Evolutionary conservation across 2,888 invertebrate genomes (phyloP).

Genomic region (Phlogophora meticulosa): DNA sequence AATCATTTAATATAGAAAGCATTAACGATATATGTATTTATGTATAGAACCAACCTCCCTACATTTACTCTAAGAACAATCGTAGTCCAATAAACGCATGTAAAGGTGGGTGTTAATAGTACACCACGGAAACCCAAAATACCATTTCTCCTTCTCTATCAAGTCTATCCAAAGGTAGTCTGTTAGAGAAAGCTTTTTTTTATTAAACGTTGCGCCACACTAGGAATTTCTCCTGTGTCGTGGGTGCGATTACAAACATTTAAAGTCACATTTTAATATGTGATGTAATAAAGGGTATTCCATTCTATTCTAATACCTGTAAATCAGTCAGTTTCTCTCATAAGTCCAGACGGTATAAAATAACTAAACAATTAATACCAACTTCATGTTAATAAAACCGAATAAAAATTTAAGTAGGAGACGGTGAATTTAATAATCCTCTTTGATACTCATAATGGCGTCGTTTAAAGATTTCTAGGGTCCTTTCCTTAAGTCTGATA

Average conservation of each 20-base stretch:
- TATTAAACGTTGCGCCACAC: too few relatives aligned
- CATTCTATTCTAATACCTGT: too few relatives aligned
- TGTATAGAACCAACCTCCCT: conserved; percentile 16
- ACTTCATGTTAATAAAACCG: conserved; percentile 18
- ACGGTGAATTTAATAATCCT: conserved; percentile 39
- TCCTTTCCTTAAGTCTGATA: conserved; percentile 66
- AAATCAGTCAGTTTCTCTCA: too few relatives aligned
- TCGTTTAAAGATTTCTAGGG: conserved; percentile 64
- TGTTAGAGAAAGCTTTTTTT: too few relatives aligned
- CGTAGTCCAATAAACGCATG: conserved; percentile 32
- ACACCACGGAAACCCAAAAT: too few relatives aligned
- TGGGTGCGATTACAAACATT: too few relatives aligned
- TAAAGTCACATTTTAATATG: too few relatives aligned
- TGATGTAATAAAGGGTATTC: too few relatives aligned
- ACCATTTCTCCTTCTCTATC: too few relatives aligned
- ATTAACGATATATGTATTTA: conserved; percentile 15
- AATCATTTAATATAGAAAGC: conserved; percentile 43
- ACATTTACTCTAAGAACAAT: neutral
- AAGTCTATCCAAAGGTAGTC: too few relatives aligned
- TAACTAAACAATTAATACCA: neutral
- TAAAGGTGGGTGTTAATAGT: too few relatives aligned
- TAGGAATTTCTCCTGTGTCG: too few relatives aligned
- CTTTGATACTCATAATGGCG: conserved; percentile 49
- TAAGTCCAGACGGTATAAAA: neutral
- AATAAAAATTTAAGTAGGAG: conserved; percentile 27